phyloP scores from a whole-genome alignment of 2,797 vertebrate species.

The Sebastes kiyomatsui region DNA sequence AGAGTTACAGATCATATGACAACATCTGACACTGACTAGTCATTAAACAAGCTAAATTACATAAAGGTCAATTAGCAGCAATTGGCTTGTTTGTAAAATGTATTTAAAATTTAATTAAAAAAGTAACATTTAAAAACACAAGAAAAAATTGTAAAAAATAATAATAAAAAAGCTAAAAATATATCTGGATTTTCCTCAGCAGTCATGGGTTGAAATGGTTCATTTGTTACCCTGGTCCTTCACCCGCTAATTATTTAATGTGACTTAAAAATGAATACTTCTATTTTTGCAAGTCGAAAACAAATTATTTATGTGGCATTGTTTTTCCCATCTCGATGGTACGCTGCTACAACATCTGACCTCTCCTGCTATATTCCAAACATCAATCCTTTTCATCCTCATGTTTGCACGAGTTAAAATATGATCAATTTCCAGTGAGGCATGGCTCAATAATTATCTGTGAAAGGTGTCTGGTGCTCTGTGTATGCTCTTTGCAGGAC shows the following conservation, averaged over 20 bases:
- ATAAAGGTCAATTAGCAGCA: constrained; percentile 16
- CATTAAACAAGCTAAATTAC: constrained; percentile 38
- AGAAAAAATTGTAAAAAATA: not conserved
- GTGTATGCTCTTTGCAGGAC: not conserved
- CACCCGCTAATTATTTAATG: constrained; percentile 29
- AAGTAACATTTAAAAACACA: not conserved
- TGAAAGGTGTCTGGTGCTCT: not conserved
- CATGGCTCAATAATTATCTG: constrained; percentile 3
- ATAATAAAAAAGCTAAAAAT: not conserved
- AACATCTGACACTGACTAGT: constrained; percentile 40
- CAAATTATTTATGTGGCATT: constrained; percentile 31
- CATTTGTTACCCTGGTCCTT: not conserved
- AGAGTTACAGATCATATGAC: constrained; percentile 28
- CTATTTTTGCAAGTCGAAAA: constrained; percentile 32
- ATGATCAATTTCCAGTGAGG: constrained; percentile 18
- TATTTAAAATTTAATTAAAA: no score
- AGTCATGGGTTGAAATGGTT: not conserved
- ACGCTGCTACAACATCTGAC: constrained; percentile 7
- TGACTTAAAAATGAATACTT: constrained; percentile 32
- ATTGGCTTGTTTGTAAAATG: not conserved
- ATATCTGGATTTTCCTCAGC: not conserved
- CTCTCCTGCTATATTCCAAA: constrained; percentile 27
- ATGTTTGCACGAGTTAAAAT: not conserved
- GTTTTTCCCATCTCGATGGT: not conserved
- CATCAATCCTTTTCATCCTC: not conserved